Percentiles rank a stretch among this genome's conserved stretches.
phyloP scores from a whole-genome alignment of 2,888 invertebrate genomes.

The Auanema sp. region DNA sequence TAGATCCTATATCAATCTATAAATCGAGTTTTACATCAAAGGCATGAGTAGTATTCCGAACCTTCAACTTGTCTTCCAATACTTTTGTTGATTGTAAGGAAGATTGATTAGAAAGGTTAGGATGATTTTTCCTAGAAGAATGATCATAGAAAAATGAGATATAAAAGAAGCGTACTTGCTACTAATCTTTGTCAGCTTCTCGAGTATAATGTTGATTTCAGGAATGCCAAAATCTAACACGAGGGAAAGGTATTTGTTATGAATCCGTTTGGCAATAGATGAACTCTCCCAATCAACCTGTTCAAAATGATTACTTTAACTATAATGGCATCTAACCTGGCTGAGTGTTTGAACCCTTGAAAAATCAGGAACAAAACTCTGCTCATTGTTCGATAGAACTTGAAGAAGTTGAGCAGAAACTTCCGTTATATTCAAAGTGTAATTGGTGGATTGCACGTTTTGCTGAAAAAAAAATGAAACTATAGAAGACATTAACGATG shows the following conservation, averaged over 20 bases:
- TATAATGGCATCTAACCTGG: neutral
- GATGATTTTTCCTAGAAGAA: neutral
- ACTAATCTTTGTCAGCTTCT: neutral
- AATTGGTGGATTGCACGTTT: conserved; percentile 23
- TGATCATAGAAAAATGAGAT: neutral
- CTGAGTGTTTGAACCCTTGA: conserved; percentile 3
- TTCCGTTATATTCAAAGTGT: conserved; percentile 22
- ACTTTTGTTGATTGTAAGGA: neutral
- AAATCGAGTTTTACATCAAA: conserved; percentile 3
- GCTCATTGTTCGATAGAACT: conserved; percentile 2
- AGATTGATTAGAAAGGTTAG: neutral
- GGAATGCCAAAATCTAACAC: conserved; percentile 16
- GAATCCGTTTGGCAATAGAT: neutral
- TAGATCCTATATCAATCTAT: conserved; percentile 26
- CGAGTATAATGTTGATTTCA: conserved; percentile 10
- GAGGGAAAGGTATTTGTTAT: conserved; percentile 8
- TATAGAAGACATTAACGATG: too few relatives aligned
- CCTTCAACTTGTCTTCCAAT: neutral
- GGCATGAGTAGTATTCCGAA: too few relatives aligned
- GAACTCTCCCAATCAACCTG: conserved; percentile 14
- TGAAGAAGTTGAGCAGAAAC: conserved; percentile 30
- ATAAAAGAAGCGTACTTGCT: too few relatives aligned
- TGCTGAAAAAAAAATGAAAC: neutral
- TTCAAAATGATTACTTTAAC: neutral
- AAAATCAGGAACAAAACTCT: conserved; percentile 9